These are phyloP conservation scores for Morus bassanus DNA, from an alignment of 2,797 vertebrate genomes.

Conservation along the genomic window DNA sequence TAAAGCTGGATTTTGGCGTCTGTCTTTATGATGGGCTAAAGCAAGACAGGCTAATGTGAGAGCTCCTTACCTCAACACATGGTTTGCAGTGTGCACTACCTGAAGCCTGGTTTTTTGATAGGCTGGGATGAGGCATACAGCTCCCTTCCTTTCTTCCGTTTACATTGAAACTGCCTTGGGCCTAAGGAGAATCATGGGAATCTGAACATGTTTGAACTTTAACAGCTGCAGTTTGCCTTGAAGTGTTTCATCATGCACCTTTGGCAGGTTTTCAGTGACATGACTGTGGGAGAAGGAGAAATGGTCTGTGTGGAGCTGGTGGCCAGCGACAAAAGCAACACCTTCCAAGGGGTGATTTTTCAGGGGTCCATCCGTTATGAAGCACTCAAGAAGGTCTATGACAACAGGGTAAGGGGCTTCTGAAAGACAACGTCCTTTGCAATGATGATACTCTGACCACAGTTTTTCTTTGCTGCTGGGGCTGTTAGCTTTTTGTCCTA, in stretches of 20 bases:
- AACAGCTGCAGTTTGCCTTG: neutral
- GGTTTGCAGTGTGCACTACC: neutral
- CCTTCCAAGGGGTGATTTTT: slow-evolving; percentile 97
- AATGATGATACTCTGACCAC: neutral
- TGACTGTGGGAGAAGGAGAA: slow-evolving; percentile 97
- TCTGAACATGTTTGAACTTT: neutral
- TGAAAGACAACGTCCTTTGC: neutral
- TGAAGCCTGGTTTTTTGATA: neutral
- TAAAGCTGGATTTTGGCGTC: neutral
- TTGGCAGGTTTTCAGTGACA: slow-evolving; percentile 91
- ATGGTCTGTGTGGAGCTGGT: slow-evolving; percentile 99
- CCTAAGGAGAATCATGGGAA: neutral
- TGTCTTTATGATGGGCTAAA: neutral
- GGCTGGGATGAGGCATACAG: neutral
- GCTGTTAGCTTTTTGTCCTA: neutral
- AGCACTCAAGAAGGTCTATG: slow-evolving; percentile 97
- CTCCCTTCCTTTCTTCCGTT: neutral
- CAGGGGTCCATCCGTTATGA: slow-evolving; percentile 98
- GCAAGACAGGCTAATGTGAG: neutral
- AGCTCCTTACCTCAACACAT: neutral
- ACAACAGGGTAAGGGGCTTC: slow-evolving; percentile 87
- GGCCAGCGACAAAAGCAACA: slow-evolving; percentile 95
- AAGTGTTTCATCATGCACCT: neutral
- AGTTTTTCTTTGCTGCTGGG: neutral
- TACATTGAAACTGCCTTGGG: neutral